Percentiles rank a stretch among this genome's conserved stretches.
Conservation (phyloP, 2,113 vertebrate species). For the Antechinus flavipes region DNA sequence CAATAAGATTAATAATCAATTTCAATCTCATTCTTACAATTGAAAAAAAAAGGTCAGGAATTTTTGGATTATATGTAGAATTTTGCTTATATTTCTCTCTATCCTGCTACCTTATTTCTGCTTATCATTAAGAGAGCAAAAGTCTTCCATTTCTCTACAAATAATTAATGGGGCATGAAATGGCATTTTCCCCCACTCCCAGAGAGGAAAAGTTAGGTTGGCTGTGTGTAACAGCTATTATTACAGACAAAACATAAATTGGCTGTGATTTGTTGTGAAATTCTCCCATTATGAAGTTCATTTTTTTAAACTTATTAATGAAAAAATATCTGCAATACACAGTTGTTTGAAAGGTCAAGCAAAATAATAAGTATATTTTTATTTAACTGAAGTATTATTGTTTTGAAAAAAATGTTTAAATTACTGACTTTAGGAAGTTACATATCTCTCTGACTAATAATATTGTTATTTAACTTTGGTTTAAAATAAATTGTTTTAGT, state of each 20-base stretch:
- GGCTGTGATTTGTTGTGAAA: background rate
- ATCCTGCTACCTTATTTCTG: background rate
- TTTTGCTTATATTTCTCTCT: background rate
- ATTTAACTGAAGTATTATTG: background rate
- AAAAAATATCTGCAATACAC: background rate
- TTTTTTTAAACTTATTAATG: background rate
- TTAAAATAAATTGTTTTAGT: conserved; percentile 26
- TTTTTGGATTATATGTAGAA: background rate
- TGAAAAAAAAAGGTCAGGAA: background rate
- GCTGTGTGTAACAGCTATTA: background rate
- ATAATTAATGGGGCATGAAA: background rate
- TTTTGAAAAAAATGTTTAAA: conserved; percentile 4
- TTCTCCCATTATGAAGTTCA: background rate
- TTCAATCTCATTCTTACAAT: background rate
- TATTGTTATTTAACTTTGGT: background rate
- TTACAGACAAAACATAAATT: background rate
- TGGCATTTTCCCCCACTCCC: background rate
- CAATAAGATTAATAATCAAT: background rate
- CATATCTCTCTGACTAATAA: background rate
- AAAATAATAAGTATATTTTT: background rate
- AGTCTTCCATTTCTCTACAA: background rate
- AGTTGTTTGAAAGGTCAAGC: background rate
- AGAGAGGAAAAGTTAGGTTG: background rate
- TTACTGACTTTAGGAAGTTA: background rate
- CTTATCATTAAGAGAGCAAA: background rate